Percentiles rank a stretch among this genome's conserved stretches.
Conservation (phyloP, 2,797 vertebrate species). For the Sciaenops ocellatus region DNA sequence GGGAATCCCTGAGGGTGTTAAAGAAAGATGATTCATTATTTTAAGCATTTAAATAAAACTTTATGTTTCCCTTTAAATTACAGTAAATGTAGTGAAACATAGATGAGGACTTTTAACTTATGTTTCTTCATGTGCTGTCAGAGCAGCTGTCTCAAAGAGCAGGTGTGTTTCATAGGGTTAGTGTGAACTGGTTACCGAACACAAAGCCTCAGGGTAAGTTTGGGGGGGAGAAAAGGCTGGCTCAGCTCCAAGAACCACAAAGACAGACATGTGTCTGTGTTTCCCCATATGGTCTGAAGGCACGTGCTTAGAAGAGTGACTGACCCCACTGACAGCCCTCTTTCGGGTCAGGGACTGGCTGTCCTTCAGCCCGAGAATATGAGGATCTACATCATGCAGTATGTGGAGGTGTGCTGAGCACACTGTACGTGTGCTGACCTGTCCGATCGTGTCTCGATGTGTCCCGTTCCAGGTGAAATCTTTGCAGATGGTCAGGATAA, state of each 20-base stretch:
- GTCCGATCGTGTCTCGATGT: not conserved
- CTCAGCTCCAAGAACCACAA: slow-evolving; percentile 35
- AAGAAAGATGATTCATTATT: too few relatives aligned
- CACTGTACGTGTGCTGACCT: not conserved
- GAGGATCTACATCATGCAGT: not conserved
- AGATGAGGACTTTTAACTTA: not conserved
- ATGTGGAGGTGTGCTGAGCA: not conserved
- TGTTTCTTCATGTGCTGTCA: not conserved
- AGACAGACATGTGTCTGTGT: slow-evolving; percentile 51
- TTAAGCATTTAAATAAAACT: not conserved
- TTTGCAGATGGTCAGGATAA: not conserved
- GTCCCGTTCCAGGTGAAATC: not conserved
- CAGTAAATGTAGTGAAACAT: not conserved
- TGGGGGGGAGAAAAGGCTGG: not conserved
- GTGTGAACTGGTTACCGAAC: slow-evolving; percentile 16
- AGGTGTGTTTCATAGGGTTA: slow-evolving; percentile 8
- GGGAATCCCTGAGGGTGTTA: not conserved
- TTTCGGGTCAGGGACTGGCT: not conserved
- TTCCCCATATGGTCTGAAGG: slow-evolving; percentile 12
- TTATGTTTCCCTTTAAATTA: not conserved
- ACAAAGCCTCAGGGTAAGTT: slow-evolving; percentile 19
- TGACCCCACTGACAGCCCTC: too few relatives aligned
- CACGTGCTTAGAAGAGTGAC: not conserved
- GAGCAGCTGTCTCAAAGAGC: slow-evolving; percentile 9
- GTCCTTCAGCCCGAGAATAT: not conserved